Evolutionary conservation across 2,888 invertebrate genomes (phyloP).

Genomic region (Homarus gammarus): DNA sequence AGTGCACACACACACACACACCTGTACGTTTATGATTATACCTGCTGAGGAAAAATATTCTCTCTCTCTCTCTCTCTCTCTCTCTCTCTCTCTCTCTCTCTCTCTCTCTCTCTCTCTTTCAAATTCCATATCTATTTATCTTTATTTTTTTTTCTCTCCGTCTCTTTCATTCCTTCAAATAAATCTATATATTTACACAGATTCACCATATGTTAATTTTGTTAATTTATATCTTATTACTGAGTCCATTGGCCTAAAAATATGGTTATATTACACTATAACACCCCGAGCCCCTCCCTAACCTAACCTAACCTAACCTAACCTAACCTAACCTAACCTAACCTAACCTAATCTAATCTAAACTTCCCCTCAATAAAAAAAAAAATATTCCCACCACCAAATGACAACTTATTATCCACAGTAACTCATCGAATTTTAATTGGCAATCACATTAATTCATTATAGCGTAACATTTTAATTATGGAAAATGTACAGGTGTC

Average conservation of each 20-base stretch:
- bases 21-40: too few species aligned
- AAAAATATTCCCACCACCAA: too few species aligned
- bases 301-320: conserved; percentile 23
- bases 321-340: conserved; percentile 22
- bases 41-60: too few species aligned
- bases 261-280: neutral
- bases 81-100: too few species aligned
- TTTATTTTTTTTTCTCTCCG: too few species aligned
- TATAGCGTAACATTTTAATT: too few species aligned
- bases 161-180: neutral
- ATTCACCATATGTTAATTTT: neutral
- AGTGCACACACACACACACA: too few species aligned
- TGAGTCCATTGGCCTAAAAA: neutral
- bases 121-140: neutral
- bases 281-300: neutral
- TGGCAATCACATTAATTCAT: too few species aligned
- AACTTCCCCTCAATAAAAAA: neutral
- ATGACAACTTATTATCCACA: too few species aligned
- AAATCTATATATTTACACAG: neutral
- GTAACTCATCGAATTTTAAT: too few species aligned
- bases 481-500: too few species aligned
- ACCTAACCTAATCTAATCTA: conserved; percentile 22
- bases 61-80: too few species aligned
- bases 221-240: neutral
- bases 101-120: conserved; percentile 6